Evolutionary conservation across 2,888 invertebrate species (phyloP), one percentile per base, ranked within the genome.

Genomic region (Uropetala carovei): DNA sequence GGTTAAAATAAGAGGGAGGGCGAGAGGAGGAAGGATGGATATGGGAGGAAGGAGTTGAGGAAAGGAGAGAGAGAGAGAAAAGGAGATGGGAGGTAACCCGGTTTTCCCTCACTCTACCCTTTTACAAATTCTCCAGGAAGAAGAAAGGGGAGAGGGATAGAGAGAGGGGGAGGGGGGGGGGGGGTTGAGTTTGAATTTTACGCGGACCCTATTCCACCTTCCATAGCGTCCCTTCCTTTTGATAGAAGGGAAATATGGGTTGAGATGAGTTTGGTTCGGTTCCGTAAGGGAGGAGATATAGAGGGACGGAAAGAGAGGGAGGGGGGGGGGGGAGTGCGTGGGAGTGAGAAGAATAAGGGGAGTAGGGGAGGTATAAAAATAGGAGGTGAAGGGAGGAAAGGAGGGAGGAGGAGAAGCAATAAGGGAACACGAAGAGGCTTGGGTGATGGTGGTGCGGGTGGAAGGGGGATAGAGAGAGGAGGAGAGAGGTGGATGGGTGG

Each of bases 181-280:
- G 27, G 75, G 75, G 16, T 1, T 27, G 13, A 75, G 89, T 89
- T 60, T 68, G 89, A 89, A 89, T 89, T 89, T 89, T 18, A 89
- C 89, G 64, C 89, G 43, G 30, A 11, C n/a, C 89, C 83, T 64
- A 43, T n/a, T 64, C 64, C 64, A 18, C 30, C 64, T 43, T 10
- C 18, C 59, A 13, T 18, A 57, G 59, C 58, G 58, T 22, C 59
- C 58, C 57, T 43, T 64, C 89, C 86, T 59, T 64, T 64, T 56
- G 60, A 68, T 27, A 30, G 89, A 86, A 86, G 86, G 86, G 86
- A 89, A 56, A 89, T 89, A 64, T 43, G 64, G 64, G 18, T 43
- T n/a, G 18, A 11, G 43, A 27, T 68, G 89, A n/a, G 86, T 10
- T 59, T 13, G 27, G 60, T 0, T 27, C 0, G 43, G 43, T 5